Base-by-base conservation (phyloP, 1,140 invertebrate species). In the Eciton burchellii region DNA sequence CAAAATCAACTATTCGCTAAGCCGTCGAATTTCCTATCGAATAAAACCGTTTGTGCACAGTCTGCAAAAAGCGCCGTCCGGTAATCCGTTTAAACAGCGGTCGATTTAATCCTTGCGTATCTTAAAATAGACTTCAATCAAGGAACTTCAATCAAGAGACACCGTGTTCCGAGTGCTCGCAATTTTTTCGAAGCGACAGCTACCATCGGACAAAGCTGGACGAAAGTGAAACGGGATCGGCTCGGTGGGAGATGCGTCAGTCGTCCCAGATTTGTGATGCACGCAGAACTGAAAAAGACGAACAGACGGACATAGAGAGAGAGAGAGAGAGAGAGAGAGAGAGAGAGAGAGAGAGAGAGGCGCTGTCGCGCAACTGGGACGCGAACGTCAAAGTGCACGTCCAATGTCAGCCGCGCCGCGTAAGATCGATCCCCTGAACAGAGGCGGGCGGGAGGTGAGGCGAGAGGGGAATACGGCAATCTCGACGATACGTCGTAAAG, bases 91-190 rank as follows among this genome's bases (percentile, higher is more conserved):
- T 68, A 21, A 56, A 79, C 49, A 68, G 49, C 35, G 49, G 56
- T 35, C 49, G 63, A 77, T 66, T 68, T 54, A 68, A 79, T 79
- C 74, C 35, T 29, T 21, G 35, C 16, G 12, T 11, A 35, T 43
- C 35, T 70, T 56, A 79, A 70, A 79, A 79, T 79, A 79, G 52
- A 79, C 74, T 79, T 70, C 74, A 59, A 79, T 79, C 74, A 79
- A 79, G 63, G 21, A 41, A 11, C 74, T 79, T 56, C 74, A 59
- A 79, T 79, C 74, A 79, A 79, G 63, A 16, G 24, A 11, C 16
- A 21, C 49, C 21, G 62, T 29, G 21, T 56, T 45, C 62, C 47
- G 62, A 57, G 74, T 56, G 41, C 43, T 79, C 24, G 49, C 52
- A 79, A 70, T 79, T 79, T 35, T 79, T 19, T 63, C 74, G 62